These are phyloP conservation scores for Prionace glauca DNA, from an alignment of 2,797 vertebrate species.

Conservation along the genomic window DNA sequence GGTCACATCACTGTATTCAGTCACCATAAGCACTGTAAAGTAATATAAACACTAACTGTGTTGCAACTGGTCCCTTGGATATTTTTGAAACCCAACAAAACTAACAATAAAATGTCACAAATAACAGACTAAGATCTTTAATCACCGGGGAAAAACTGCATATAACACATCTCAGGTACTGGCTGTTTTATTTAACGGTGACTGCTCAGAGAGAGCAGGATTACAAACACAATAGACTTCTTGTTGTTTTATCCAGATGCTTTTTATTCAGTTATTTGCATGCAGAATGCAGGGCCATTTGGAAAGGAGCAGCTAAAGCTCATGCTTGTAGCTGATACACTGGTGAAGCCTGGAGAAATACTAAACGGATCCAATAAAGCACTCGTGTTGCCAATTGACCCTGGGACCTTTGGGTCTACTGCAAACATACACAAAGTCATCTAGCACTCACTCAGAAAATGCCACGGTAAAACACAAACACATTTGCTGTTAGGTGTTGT, in stretches of 20 bases:
- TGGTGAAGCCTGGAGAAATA: conserved; percentile 26
- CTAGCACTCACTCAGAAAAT: conserved; percentile 18
- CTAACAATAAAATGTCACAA: background rate
- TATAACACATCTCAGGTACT: background rate
- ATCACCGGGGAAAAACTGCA: background rate
- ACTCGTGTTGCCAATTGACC: conserved; percentile 31
- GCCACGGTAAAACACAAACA: conserved; percentile 15
- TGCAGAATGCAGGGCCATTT: background rate
- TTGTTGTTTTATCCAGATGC: background rate
- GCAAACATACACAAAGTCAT: conserved; percentile 35
- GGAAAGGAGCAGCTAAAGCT: conserved; percentile 24
- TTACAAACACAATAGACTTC: background rate
- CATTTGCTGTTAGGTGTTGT: conserved; percentile 24
- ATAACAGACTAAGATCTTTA: background rate
- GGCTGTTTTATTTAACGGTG: background rate
- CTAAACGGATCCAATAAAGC: conserved; percentile 36
- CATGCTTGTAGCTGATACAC: conserved; percentile 12
- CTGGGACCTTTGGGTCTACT: conserved; percentile 22
- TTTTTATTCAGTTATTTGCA: conserved; percentile 35
- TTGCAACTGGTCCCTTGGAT: background rate
- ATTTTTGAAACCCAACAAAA: background rate
- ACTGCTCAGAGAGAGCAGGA: background rate
- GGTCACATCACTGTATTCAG: background rate
- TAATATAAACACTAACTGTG: background rate
- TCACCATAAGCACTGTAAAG: background rate